A percentile compares a stretch with the other conserved stretches of the same genome.
These are phyloP conservation scores for Operophtera brumata DNA, from an alignment of 2,888 invertebrate species.

Conservation along the genomic window DNA sequence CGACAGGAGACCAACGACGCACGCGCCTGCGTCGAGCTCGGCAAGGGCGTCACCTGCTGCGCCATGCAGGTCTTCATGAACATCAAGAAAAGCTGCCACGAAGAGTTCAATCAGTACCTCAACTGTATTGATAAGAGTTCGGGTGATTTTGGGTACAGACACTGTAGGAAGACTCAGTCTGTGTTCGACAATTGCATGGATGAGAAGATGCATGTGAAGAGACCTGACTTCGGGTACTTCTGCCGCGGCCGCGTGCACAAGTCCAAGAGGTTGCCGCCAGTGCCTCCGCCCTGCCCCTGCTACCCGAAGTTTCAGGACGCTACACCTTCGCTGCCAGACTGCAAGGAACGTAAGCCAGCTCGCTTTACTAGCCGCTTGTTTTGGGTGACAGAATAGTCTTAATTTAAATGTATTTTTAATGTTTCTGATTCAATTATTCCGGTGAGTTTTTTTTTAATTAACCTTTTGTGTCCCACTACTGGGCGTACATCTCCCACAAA, in stretches of 20 bases:
- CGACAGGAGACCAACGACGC: slow-evolving; percentile 90
- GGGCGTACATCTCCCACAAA: too few species aligned
- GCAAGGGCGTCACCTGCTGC: slow-evolving; percentile 93
- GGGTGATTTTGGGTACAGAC: slow-evolving; percentile 79
- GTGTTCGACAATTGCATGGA: slow-evolving; percentile 91
- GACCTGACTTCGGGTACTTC: slow-evolving; percentile 92
- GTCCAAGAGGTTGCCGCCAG: slow-evolving; percentile 79
- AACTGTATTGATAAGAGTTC: slow-evolving; percentile 88
- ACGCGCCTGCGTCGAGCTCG: slow-evolving; percentile 90
- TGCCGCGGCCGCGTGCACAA: slow-evolving; percentile 84
- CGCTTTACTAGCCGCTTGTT: slow-evolving; percentile 83
- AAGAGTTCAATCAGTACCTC: slow-evolving; percentile 92
- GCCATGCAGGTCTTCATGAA: slow-evolving; percentile 90
- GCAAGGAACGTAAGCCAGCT: slow-evolving; percentile 78
- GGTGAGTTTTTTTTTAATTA: not conserved
- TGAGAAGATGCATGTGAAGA: slow-evolving; percentile 86
- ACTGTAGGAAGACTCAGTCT: slow-evolving; percentile 91
- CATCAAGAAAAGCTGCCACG: slow-evolving; percentile 89
- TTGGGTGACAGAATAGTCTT: slow-evolving; percentile 65
- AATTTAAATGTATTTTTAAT: not conserved
- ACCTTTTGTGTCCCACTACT: too few species aligned
- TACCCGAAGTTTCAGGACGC: slow-evolving; percentile 83
- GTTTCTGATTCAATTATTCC: slow-evolving; percentile 1
- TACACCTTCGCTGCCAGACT: slow-evolving; percentile 83
- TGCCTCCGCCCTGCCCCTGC: slow-evolving; percentile 72